Base-by-base conservation (phyloP, 2,888 invertebrate genomes). In the Cotesia congregata region DNA sequence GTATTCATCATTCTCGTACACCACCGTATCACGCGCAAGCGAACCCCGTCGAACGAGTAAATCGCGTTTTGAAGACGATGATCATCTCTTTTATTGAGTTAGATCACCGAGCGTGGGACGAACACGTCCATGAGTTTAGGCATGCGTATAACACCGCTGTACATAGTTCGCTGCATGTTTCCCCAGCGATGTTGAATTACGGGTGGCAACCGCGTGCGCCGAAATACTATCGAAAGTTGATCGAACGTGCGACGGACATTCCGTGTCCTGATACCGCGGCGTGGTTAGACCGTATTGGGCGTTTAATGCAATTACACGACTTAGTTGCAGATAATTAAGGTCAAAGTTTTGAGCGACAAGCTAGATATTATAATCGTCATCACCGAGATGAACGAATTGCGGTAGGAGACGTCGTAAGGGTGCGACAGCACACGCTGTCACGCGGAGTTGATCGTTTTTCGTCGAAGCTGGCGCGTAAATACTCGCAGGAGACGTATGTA, bases 221-320 rank as follows among this genome's bases (percentile, higher is more conserved):
- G 70, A 68, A 77, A 78, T 77, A 75, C 75, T 76, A 77, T 73
- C 77, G 73, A 68, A 77, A 78, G 78, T 41, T 4, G 4, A 9
- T 41, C 4, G 41, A 41, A 41, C 5, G 5, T 1, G 41, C 41
- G 1, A 9, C 7, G 4, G 41, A 41, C 1, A 41, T 41, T 7
- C 41, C 41, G 0, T 6, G 1, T 7, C 41, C 41, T 4, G 41
- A 41, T 9, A 41, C 41, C 6, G n/a, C 1, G 7, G 17, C 7
- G 12, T 61, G 61, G 61, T 5, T 61, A 1, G 6, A 7, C 6
- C n/a, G 61, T 1, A 15, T 61, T 7, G 12, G n/a, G 1, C 7
- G 61, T 6, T 61, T 7, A 61, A n/a, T 7, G 61, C 61, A 61
- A 12, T n/a, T 61, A 61, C 61, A 61, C n/a, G 61, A n/a, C 12